These are phyloP conservation scores for Caenorhabditis macrosperma DNA, from an alignment of 2,888 invertebrate genomes.

Conservation along the genomic window DNA sequence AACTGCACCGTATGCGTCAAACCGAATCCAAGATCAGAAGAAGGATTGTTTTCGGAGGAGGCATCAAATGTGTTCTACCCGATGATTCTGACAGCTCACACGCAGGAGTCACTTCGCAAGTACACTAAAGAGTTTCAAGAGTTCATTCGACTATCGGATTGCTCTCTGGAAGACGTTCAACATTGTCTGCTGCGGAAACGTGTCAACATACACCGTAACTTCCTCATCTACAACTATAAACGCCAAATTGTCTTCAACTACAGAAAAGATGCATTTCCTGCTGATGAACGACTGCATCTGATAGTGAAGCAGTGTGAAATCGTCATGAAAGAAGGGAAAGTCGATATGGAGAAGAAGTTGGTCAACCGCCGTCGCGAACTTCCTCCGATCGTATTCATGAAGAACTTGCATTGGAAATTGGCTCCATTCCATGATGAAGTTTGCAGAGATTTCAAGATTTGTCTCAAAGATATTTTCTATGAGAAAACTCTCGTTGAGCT, in stretches of 20 bases:
- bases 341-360: neutral
- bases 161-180: conserved; percentile 27
- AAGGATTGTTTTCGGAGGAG: neutral
- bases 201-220: conserved; percentile 49
- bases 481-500: conserved; percentile 26
- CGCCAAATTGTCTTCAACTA: conserved; percentile 29
- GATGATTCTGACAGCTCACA: conserved; percentile 66
- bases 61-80: conserved; percentile 42
- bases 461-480: conserved; percentile 26
- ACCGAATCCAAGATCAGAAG: neutral
- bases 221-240: conserved; percentile 53
- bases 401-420: conserved; percentile 37
- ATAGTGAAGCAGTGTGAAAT: neutral
- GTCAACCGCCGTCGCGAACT: neutral
- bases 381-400: conserved; percentile 41
- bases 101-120: conserved; percentile 23
- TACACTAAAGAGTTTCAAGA: conserved; percentile 14
- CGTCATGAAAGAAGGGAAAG: conserved; percentile 16
- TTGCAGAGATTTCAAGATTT: neutral
- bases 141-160: conserved; percentile 24
- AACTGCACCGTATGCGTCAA: conserved; percentile 62
- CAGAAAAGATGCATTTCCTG: neutral
- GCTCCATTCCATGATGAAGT: conserved; percentile 37
- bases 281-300: conserved; percentile 1
- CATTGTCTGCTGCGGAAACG: conserved; percentile 30